Evolutionary conservation across 2,797 vertebrate genomes (phyloP), one percentile per base, ranked within the genome.

Genomic region (Borostomias antarcticus): DNA sequence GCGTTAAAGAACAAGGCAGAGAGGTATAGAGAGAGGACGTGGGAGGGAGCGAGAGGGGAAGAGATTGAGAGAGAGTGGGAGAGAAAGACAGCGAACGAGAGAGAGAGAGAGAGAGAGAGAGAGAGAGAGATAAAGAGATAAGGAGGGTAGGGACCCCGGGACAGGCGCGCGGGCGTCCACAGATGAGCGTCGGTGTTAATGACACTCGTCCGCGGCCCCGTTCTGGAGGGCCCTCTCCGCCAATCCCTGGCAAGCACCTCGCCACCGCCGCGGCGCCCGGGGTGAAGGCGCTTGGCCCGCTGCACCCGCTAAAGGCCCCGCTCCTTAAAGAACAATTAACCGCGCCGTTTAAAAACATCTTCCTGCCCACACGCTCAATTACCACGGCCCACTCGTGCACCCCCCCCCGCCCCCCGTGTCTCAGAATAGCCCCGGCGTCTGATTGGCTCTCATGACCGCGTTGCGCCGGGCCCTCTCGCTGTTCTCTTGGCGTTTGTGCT

Each of bases 301-400:
- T 78, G 82, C 74, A 75, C 73, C 78, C 85, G 76, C 69, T 65
- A 82, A 87, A 82, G 80, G 81, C 68, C 80, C 32, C 77, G 54
- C 83, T 90, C 89, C 86, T 92, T 89, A 89, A 91, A 91, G 88
- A 91, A 92, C 87, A 92, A 92, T 92, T 91, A 90, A 86, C 89
- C 81, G 79, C 79, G 74, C 81, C 83, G 88, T 90, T 92, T 89
- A 88, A 85, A 86, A 81, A 86, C 85, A 85, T 78, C 84, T 85
- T 75, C 80, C 86, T 83, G 83, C 89, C 90, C 86, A 90, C 89
- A 88, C 85, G 87, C 85, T 89, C 86, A 90, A 91, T 93, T 91
- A 92, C 85, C 84, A 82, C 85, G 79, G 78, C 78, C 83, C 82
- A 88, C 87, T 87, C 89, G 82, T 86, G 85, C 87, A 85, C 89